Base-by-base conservation (phyloP, 2,797 vertebrate species). In the Clamator glandarius region DNA sequence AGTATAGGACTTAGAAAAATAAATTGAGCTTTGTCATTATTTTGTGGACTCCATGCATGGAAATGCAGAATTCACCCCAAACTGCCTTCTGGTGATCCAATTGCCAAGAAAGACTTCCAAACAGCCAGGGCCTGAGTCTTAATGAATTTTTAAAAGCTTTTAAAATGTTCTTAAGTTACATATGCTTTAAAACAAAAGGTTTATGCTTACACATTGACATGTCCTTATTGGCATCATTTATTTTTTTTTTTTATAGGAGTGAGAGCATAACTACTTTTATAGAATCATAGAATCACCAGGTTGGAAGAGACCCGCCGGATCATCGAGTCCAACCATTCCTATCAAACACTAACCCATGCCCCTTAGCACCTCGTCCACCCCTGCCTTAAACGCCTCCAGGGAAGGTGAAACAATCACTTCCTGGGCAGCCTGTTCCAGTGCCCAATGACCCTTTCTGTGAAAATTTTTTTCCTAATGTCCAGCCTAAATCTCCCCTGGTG, bases 231-330 rank as follows among this genome's bases (percentile, higher is more conserved):
- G 72, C 64, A 92, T 48, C 24, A 42, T 83, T 87, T 90, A 86
- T 84, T 93, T 93, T 64, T 31, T 64, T 31, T 94, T 96, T 96
- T 95, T 91, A 94, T 87, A 83, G 61, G 51, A 88, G 75, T 93
- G 66, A 95, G 36, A 92, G 90, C 66, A 93, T 86, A 66, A 77
- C 31, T 92, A 23, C 66, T 84, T 92, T 79, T 55, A 79, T n/a
- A n/a, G n/a, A n/a, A n/a, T n/a, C n/a, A n/a, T n/a, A n/a, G n/a
- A n/a, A n/a, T n/a, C n/a, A n/a, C n/a, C n/a, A n/a, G n/a, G n/a
- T n/a, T n/a, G n/a, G n/a, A n/a, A n/a, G n/a, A n/a, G n/a, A n/a
- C n/a, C n/a, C n/a, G n/a, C n/a, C n/a, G n/a, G n/a, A n/a, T n/a
- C n/a, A n/a, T n/a, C n/a, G n/a, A n/a, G n/a, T n/a, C n/a, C n/a